phyloP scores from a whole-genome alignment of 1,140 invertebrate species.

The Temnothorax longispinosus region DNA sequence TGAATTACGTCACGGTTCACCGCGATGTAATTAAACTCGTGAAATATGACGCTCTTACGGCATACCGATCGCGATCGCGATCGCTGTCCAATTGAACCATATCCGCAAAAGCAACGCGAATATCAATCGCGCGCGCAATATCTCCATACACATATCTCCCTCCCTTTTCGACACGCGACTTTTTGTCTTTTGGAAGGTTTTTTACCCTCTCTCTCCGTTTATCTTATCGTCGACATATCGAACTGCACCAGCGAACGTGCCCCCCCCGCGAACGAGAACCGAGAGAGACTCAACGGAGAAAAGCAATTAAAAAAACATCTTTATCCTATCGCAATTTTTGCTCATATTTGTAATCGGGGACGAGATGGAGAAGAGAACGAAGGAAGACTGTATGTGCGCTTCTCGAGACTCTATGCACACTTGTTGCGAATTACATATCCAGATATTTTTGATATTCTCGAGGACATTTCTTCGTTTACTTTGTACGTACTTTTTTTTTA shows the following conservation, averaged over 20 bases:
- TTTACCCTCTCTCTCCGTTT: slow-evolving; percentile 15
- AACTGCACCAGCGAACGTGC: slow-evolving; percentile 48
- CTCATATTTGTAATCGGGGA: slow-evolving; percentile 19
- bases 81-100: slow-evolving; percentile 33
- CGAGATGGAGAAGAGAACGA: not conserved
- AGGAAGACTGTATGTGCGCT: not conserved
- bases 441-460: slow-evolving; percentile 7
- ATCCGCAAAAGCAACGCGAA: slow-evolving; percentile 49
- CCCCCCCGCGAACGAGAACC: not conserved
- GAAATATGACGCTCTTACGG: slow-evolving; percentile 19
- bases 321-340: not conserved
- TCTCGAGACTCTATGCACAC: slow-evolving; percentile 26
- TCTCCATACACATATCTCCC: slow-evolving; percentile 67
- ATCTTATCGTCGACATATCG: slow-evolving; percentile 68
- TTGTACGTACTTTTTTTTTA: not conserved
- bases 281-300: not conserved
- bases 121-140: slow-evolving; percentile 64
- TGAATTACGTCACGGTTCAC: slow-evolving; percentile 20
- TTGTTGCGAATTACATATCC: slow-evolving; percentile 5
- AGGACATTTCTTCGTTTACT: not conserved
- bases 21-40: slow-evolving; percentile 58
- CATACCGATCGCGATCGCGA: slow-evolving; percentile 60
- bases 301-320: slow-evolving; percentile 17
- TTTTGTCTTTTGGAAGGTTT: slow-evolving; percentile 66
- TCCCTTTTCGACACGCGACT: slow-evolving; percentile 54